These are phyloP conservation scores for Macheiramphus alcinus DNA, from an alignment of 2,113 vertebrate genomes.

Conservation along the genomic window DNA sequence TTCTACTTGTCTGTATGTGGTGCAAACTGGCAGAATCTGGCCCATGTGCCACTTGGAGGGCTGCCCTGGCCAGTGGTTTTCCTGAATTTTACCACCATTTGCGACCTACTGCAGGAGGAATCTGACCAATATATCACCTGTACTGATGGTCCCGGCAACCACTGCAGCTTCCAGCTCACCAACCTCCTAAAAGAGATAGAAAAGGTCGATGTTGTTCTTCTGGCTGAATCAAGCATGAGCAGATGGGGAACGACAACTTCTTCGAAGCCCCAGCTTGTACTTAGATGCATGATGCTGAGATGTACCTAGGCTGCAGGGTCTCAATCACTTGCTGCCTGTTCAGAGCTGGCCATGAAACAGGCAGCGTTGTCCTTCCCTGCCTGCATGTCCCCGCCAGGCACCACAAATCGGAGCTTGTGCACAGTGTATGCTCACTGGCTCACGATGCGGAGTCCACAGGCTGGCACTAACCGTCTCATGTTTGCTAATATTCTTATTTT, in stretches of 20 bases:
- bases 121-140: background rate
- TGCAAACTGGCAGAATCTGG: background rate
- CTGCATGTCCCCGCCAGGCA: background rate
- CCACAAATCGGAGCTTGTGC: no score
- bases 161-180: background rate
- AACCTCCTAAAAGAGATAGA: background rate
- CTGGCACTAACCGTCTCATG: background rate
- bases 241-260: background rate
- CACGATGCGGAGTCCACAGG: rapidly evolving
- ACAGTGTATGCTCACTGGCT: background rate
- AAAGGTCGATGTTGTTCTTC: background rate
- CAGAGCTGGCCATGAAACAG: background rate
- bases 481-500: background rate
- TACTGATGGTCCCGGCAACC: background rate
- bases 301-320: background rate
- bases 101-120: background rate
- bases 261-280: background rate
- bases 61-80: background rate
- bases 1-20: rapidly evolving
- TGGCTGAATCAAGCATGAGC: background rate
- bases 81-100: background rate
- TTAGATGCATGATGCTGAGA: background rate
- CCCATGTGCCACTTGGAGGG: background rate
- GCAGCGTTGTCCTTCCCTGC: background rate
- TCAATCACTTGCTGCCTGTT: background rate